Base-by-base conservation (phyloP, 2,113 vertebrate species). In the Labeo catla region DNA sequence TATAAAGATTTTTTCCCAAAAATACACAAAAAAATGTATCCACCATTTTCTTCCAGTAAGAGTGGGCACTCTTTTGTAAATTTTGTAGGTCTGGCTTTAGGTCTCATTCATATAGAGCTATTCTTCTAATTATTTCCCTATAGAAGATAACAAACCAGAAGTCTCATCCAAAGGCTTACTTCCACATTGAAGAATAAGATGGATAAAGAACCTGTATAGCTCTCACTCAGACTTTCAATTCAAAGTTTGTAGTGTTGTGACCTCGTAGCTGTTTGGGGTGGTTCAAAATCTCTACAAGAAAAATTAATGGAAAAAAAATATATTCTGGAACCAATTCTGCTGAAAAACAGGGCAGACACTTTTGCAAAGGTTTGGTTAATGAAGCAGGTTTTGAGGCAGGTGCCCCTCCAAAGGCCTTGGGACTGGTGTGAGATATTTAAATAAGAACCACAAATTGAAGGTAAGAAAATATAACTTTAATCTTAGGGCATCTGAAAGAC, bases 401-500 rank as follows among this genome's bases (percentile, higher is more conserved):
- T 10, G 23, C 15, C 4, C 19, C 52, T 77, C n/a, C 28, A 52
- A 50, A 77, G 7, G 23, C 12, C 13, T 36, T 28, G 12, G 49
- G 12, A 54, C 34, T 36, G 23, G 15, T 50, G 13, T 28, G 50
- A 78, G 8, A 54, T 49, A 54, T 39, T 57, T 57, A 76, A 76
- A 76, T 15, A 49, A 66, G 4, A 59, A 65, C 78, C 11, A 47
- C 49, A 49, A 1, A 57, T 49, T 7, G 47, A 23, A 65, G 12
- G 23, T 81, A 66, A 16, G 47, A 68, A 82, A 68, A 82, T 68
- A 82, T 21, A 36, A 49, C 45, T 82, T 82, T 82, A 82, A 66
- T 82, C 61, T 36, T 34, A n/a, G 34, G 45, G 49, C 61, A 65
- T 23, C 13, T 50, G 5, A 82, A 81, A 50, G 13, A 47, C 23